Conservation (phyloP, 2,888 invertebrate genomes). For the Candidula unifasciata region DNA sequence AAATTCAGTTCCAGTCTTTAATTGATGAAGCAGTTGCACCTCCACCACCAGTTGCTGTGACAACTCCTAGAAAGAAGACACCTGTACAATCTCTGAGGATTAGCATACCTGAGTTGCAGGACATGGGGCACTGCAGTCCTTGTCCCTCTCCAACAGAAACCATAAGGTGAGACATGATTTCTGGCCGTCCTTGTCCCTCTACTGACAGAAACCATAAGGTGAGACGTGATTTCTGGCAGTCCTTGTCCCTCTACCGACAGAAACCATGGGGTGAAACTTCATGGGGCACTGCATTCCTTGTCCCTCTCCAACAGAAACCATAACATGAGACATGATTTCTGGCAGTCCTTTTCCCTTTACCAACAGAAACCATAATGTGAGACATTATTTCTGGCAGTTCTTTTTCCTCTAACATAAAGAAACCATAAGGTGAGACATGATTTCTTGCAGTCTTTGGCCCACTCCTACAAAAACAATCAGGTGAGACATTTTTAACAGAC, state of each 20-base stretch:
- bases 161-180: conserved; percentile 70
- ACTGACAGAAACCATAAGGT: conserved; percentile 78
- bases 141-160: conserved; percentile 78
- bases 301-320: neutral
- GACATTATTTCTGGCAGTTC: neutral
- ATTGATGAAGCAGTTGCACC: conserved; percentile 82
- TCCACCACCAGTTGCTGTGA: conserved; percentile 58
- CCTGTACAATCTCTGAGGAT: conserved; percentile 88
- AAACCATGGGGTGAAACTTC: conserved; percentile 75
- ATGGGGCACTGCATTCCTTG: neutral
- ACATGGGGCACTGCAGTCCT: conserved; percentile 81
- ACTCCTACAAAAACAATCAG: conserved; percentile 78
- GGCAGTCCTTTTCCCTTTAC: conserved; percentile 82
- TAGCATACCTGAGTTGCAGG: conserved; percentile 87
- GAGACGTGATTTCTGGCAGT: conserved; percentile 80
- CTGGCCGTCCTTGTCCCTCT: conserved; percentile 82
- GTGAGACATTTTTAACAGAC: conserved; percentile 58
- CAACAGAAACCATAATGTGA: conserved; percentile 78
- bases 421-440: neutral
- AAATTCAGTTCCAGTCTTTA: conserved; percentile 94
- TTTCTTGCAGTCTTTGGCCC: conserved; percentile 81
- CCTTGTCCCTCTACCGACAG: conserved; percentile 78
- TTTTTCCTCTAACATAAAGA: neutral
- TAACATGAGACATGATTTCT: neutral
- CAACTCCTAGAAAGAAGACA: conserved; percentile 72